These are phyloP conservation scores for Borostomias antarcticus DNA, from an alignment of 2,797 vertebrate genomes.

Conservation along the genomic window DNA sequence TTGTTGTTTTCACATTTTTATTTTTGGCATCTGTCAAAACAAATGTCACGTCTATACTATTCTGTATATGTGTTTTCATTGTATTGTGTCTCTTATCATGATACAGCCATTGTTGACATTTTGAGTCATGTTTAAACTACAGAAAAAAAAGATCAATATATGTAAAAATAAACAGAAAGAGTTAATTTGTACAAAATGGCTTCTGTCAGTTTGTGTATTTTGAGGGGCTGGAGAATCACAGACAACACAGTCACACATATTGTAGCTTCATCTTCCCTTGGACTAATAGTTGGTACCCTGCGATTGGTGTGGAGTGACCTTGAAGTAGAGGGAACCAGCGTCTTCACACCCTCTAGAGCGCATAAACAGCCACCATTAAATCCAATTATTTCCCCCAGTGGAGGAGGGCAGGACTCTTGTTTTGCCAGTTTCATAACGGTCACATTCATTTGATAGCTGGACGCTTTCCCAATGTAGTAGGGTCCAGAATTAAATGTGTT, in stretches of 20 bases:
- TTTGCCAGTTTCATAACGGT: neutral
- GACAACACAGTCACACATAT: neutral
- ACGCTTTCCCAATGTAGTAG: neutral
- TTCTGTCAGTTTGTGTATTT: neutral
- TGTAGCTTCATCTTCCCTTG: neutral
- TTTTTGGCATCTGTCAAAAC: conserved; percentile 50
- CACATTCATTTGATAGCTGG: neutral
- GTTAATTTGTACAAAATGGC: conserved; percentile 60
- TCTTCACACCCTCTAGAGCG: too few relatives aligned
- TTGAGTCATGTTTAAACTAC: conserved; percentile 58
- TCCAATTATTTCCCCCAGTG: neutral
- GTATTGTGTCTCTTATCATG: conserved; percentile 61
- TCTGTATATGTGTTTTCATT: conserved; percentile 51
- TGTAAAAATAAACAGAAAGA: conserved; percentile 64
- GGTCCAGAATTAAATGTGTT: neutral
- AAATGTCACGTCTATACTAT: conserved; percentile 46
- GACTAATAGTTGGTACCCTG: too few relatives aligned
- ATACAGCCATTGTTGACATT: conserved; percentile 61
- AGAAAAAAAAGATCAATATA: conserved; percentile 55
- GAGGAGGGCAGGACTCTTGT: neutral
- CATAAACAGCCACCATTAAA: neutral
- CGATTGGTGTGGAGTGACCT: too few relatives aligned
- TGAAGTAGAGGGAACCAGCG: neutral
- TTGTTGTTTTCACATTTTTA: conserved; percentile 31
- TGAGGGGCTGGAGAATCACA: too few relatives aligned